Base-by-base conservation (phyloP, 1,140 invertebrate species). In the Frieseomelitta varia region DNA sequence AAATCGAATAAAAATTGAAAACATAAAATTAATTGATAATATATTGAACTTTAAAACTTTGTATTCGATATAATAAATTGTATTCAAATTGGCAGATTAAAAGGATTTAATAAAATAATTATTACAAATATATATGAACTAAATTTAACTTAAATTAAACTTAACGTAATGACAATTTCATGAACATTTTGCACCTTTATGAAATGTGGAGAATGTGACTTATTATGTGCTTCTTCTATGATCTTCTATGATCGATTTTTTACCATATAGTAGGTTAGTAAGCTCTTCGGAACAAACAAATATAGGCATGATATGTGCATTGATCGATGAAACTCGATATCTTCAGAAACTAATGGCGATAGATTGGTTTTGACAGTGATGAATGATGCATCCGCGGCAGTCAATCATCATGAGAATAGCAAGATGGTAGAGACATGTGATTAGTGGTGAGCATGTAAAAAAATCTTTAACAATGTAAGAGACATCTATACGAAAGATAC, bases 221-320 rank as follows among this genome's bases (percentile, higher is more conserved):
- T 61, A n/a, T 61, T 4, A 4, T 4, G 24, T n/a, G 24, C 14
- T 19, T n/a, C 24, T 24, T 1, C 12, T n/a, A 24, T 61, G n/a
- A 61, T 61, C 58, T 61, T n/a, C 75, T 72, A 58, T 27, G n/a
- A 73, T 73, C 72, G 72, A 73, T 73, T 73, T 73, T 51, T 55
- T 14, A 17, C 27, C 19, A 21, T 11, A n/a, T 12, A 14, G 39
- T 24, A 4, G 15, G 77, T n/a, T 55, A 24, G 30, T 15, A 27
- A n/a, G 17, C n/a, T 21, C 58, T 14, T 65, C 34, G 24, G 58
- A 63, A n/a, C 17, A 68, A 68, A 68, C 27, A 19, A 12, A 39
- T 39, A 39, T 11, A n/a, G 30, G 24, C n/a, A n/a, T 19, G 19
- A 4, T 2, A 11, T n/a, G 53, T 30, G 11, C n/a, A 71, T 78